phyloP scores from a whole-genome alignment of 64 coral and sea anemone genomes.

The Stylophora pistillata region DNA sequence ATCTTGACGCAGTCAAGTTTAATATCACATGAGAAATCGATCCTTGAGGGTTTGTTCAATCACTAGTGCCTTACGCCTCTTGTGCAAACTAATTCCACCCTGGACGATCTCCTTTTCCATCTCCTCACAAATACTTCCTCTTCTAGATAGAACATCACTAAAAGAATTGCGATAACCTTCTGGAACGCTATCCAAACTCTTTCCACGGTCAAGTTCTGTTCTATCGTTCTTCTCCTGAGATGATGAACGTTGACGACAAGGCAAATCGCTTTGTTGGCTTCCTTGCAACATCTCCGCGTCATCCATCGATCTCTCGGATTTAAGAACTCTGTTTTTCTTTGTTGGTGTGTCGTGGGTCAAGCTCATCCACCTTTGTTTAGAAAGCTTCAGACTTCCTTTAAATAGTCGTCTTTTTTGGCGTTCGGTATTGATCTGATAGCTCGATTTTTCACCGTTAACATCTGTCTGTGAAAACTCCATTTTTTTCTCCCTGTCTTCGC shows the following conservation, averaged over 20 bases:
- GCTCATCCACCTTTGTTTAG: constrained; percentile 1
- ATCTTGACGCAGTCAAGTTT: too few relatives aligned
- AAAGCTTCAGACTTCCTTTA: not conserved
- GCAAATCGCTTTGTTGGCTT: not conserved
- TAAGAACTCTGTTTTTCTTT: constrained; percentile 10
- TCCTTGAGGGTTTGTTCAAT: constrained; percentile 33
- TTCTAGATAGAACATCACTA: not conserved
- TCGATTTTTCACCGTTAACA: not conserved
- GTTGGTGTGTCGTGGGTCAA: not conserved
- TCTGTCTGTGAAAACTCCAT: too few relatives aligned
- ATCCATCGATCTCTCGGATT: constrained; percentile 23
- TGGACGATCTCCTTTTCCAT: constrained; percentile 29
- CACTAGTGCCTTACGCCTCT: constrained; percentile 38
- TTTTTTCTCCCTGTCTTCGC: not conserved
- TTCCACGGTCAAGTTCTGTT: not conserved
- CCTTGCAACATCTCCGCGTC: not conserved
- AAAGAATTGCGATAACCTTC: not conserved
- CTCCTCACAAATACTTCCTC: constrained; percentile 40
- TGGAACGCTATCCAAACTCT: not conserved
- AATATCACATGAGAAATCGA: constrained; percentile 8
- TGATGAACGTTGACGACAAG: not conserved
- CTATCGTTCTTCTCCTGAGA: not conserved
- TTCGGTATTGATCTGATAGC: not conserved
- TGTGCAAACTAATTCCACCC: constrained; percentile 18
- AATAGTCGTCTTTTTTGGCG: not conserved